Percentiles rank a stretch among this genome's conserved stretches.
phyloP scores from a whole-genome alignment of 2,888 invertebrate species.

The Volucella inanis region DNA sequence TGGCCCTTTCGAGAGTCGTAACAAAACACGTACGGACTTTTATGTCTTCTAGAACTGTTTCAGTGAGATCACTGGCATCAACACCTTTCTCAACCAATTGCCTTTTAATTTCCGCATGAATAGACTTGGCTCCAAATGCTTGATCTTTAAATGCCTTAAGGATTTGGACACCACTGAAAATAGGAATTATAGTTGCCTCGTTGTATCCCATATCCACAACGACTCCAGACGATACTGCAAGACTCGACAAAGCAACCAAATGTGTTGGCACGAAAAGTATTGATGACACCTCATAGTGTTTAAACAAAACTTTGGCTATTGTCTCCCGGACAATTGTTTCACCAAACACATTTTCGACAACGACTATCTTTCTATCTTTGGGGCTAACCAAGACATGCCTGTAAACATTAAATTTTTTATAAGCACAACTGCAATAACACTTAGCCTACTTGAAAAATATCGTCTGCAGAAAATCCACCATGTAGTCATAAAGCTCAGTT shows the following conservation, averaged over 20 bases:
- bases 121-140: constrained; percentile 89
- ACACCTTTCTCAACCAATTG: constrained; percentile 84
- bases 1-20: constrained; percentile 88
- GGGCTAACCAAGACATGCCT: constrained; percentile 96
- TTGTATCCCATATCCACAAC: constrained; percentile 94
- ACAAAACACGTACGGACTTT: constrained; percentile 95
- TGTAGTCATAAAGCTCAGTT: constrained; percentile 91
- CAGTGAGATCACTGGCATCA: constrained; percentile 82
- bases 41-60: constrained; percentile 89
- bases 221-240: constrained; percentile 91
- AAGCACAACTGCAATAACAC: background rate
- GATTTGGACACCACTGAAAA: constrained; percentile 94
- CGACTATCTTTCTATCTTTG: constrained; percentile 94
- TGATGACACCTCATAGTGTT: constrained; percentile 94
- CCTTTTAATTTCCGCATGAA: constrained; percentile 86
- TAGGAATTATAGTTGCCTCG: constrained; percentile 92
- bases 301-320: constrained; percentile 94
- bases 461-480: constrained; percentile 93
- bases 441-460: constrained; percentile 91
- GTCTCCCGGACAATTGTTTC: constrained; percentile 92
- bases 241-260: constrained; percentile 91
- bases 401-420: constrained; percentile 69
- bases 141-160: constrained; percentile 92
- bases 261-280: constrained; percentile 93
- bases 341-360: constrained; percentile 95